Evolutionary conservation across 2,888 invertebrate genomes (phyloP).

Genomic region (Linnaemya tessellans): DNA sequence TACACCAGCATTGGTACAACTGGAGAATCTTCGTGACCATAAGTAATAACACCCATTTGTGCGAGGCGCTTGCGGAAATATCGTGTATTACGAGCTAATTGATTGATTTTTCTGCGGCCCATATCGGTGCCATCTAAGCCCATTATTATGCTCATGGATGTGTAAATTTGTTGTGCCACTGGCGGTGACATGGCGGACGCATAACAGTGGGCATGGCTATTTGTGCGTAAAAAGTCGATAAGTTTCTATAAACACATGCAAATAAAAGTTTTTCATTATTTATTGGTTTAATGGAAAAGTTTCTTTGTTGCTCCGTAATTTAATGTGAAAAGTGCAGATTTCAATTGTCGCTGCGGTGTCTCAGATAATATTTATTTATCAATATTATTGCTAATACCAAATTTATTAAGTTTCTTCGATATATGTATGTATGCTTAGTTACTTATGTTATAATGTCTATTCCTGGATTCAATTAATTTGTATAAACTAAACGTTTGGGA

Average conservation of each 20-base stretch:
- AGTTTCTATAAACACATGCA: conserved; percentile 85
- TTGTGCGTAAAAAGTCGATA: conserved; percentile 89
- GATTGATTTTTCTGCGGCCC: conserved; percentile 87
- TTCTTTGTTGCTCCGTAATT: too few species aligned
- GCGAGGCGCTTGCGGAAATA: conserved; percentile 92
- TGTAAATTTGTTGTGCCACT: conserved; percentile 94
- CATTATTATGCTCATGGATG: conserved; percentile 94
- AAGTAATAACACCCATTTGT: conserved; percentile 95
- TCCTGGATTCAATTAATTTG: too few species aligned
- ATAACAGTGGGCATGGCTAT: conserved; percentile 94
- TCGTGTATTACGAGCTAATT: conserved; percentile 90
- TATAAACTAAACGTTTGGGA: too few species aligned
- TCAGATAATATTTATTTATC: too few species aligned
- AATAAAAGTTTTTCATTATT: not conserved
- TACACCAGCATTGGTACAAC: conserved; percentile 98
- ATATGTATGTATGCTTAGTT: too few species aligned
- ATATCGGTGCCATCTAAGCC: conserved; percentile 90
- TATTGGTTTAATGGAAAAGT: not conserved
- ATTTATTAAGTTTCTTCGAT: too few species aligned
- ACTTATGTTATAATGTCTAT: too few species aligned
- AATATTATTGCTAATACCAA: too few species aligned
- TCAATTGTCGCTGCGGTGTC: too few species aligned
- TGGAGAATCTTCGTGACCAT: conserved; percentile 97
- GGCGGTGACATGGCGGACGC: conserved; percentile 95
- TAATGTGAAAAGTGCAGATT: too few species aligned